These are phyloP conservation scores for Galerucella pusilla DNA, from an alignment of 2,888 invertebrate species.

Conservation along the genomic window DNA sequence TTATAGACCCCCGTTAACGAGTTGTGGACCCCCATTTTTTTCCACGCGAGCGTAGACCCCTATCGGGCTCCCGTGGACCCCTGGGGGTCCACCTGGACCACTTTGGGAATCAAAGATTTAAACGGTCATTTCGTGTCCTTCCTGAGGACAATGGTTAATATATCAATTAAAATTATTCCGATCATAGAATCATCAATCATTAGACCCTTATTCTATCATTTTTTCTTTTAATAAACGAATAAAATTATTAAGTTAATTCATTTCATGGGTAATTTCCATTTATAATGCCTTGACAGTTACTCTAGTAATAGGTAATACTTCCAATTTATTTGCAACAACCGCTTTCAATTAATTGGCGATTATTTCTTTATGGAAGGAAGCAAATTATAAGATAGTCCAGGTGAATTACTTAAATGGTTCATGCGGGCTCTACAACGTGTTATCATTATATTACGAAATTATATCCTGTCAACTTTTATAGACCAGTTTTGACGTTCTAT, in stretches of 20 bases:
- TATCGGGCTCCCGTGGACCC: too few species aligned
- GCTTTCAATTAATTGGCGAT: slow-evolving; percentile 38
- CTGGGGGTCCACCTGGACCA: too few species aligned
- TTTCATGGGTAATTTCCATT: slow-evolving; percentile 10
- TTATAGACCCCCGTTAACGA: too few species aligned
- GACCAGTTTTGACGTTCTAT: slow-evolving; percentile 36
- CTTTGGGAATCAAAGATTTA: too few species aligned
- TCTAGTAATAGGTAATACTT: slow-evolving; percentile 27
- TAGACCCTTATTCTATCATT: neutral
- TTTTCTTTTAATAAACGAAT: neutral
- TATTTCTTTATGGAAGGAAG: slow-evolving; percentile 35
- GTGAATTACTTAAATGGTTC: slow-evolving; percentile 53
- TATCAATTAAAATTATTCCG: neutral
- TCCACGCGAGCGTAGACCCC: too few species aligned
- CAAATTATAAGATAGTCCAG: slow-evolving; percentile 51
- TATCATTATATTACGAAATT: slow-evolving; percentile 58
- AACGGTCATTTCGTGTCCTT: too few species aligned
- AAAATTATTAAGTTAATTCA: slow-evolving; percentile 13
- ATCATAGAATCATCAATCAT: neutral
- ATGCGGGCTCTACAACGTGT: slow-evolving; percentile 56
- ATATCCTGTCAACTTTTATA: slow-evolving; percentile 52
- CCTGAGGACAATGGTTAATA: too few species aligned
- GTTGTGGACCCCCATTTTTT: too few species aligned
- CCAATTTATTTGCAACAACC: slow-evolving; percentile 31
- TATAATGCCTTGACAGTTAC: slow-evolving; percentile 19